Base-by-base conservation (phyloP, 2,888 invertebrate species). In the Anticlea derivata region DNA sequence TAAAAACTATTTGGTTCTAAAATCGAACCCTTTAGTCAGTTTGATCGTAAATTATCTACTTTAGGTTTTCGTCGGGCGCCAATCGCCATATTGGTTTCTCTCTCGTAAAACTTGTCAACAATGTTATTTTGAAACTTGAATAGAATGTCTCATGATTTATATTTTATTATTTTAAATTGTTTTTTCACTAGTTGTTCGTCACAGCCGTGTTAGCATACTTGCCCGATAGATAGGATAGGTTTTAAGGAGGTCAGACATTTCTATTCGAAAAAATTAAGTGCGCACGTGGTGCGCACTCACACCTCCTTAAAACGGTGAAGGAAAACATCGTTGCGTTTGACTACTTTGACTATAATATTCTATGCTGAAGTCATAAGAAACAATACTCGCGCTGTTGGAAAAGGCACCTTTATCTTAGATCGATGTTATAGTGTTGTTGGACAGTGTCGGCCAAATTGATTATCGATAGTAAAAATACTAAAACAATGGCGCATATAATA, bases 41-140 rank as follows among this genome's bases (percentile, higher is more conserved):
- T 58, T 73, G 75, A 65, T 76, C 82, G 77, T 88, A 87, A 86
- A 84, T 87, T 86, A 85, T 86, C 78, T 82, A 79, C 80, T 87
- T 83, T 78, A 73, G 68, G 78, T 78, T 81, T 80, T 72, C 73
- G 75, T 82, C 81, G 75, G 77, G 70, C 80, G 83, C 83, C 82
- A 83, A 76, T 70, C 80, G 83, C 83, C 82, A 83, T 83, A 83
- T 88, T 86, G 80, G 72, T 79, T 78, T 78, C 78, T 78, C 74
- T 79, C 78, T 68, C 70, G 68, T 70, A 78, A 73, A 76, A 75
- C 68, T 71, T 80, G 82, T 83, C 80, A 80, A 80, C 84, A 75
- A 51, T 60, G 55, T 56, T 56, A 45, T 53, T 45, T 45, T 49
- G 41, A 22, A 54, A 35, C 11, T 50, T 41, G 38, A 56, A 55